Base-by-base conservation (phyloP, 1,140 invertebrate genomes). In the Heliconius melpomene region DNA sequence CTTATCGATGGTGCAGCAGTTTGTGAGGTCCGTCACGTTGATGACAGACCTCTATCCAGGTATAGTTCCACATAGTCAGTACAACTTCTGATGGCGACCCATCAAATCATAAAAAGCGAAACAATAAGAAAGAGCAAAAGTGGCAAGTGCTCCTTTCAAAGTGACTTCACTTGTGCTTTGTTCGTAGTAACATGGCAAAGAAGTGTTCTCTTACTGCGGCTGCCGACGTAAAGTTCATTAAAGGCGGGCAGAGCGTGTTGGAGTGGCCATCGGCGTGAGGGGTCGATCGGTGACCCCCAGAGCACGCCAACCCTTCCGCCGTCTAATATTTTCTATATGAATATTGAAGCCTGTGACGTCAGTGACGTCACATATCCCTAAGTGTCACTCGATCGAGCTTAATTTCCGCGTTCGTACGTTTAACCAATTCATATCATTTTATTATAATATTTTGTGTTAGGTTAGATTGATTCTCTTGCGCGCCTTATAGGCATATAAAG, bases 171-270 rank as follows among this genome's bases (percentile, higher is more conserved):
- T 88, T 87, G 87, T 87, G 87, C 92, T 92, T 93, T 93, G 92
- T 93, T 91, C 91, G 81, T 85, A 88, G 89, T 91, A 92, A 91
- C 90, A 89, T 87, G 85, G 83, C 84, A 86, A 88, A 92, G 91
- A 92, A 92, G 91, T 91, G 92, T 91, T 89, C 92, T 92, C 90
- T 87, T 91, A 87, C 90, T 88, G 87, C 86, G 85, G 86, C 86
- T 88, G 87, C 88, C 90, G 92, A 93, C 92, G 89, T 89, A 92
- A 92, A 93, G 92, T 93, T 93, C 92, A 92, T 93, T 93, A 93
- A 91, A 93, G 90, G 89, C 89, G 87, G 82, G 86, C 88, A 86
- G 88, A 88, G 89, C 92, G 92, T 93, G 92, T 92, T 91, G 86
- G 89, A 93, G 92, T 93, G 92, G 88, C 85, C 84, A 88, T 86